Evolutionary conservation across 2,797 vertebrate genomes (phyloP), one percentile per base, ranked within the genome.

Genomic region (Smutsia gigantea): DNA sequence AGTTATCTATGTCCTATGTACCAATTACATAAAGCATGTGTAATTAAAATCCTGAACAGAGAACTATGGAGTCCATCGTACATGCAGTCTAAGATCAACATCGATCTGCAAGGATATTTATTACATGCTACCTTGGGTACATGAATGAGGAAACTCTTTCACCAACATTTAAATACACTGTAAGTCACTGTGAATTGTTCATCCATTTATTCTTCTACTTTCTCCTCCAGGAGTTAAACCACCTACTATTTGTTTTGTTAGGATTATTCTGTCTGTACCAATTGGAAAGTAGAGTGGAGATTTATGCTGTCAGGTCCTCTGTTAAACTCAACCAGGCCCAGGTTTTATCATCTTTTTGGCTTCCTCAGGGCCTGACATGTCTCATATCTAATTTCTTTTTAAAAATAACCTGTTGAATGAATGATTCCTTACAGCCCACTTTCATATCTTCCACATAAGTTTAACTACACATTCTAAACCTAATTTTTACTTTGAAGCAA

Each of bases 401-500:
- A 51, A 53, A 6, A 78, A 57, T 19, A 69, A 83, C 31, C n/a
- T 74, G 12, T 81, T 69, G 21, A 87, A 57, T n/a, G 39, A 75
- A n/a, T 84, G 34, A 57, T 63, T 78, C 69, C 17, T 79, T 19
- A 25, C 3, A 88, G n/a, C 49, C 85, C 29, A 8, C 39, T 46
- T 69, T 66, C 2, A 57, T 25, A 46, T 51, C 66, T 63, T 17
- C 64, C 53, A 4, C 75, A 21, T 42, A 75, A 27, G 13, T 37
- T 59, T 46, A 66, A 90, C 17, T 51, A 12, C 69, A 17, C 46
- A 71, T 34, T 82, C 10, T 69, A 84, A 91, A 78, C 74, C 55
- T 78, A 78, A 49, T 34, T 89, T 89, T 77, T 53, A 93, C 74
- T 83, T 93, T 63, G 37, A 83, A 83, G 75, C 31, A 39, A 51